These are phyloP conservation scores for Drosophila leonis DNA, from an alignment of 2,888 invertebrate species.

Conservation along the genomic window DNA sequence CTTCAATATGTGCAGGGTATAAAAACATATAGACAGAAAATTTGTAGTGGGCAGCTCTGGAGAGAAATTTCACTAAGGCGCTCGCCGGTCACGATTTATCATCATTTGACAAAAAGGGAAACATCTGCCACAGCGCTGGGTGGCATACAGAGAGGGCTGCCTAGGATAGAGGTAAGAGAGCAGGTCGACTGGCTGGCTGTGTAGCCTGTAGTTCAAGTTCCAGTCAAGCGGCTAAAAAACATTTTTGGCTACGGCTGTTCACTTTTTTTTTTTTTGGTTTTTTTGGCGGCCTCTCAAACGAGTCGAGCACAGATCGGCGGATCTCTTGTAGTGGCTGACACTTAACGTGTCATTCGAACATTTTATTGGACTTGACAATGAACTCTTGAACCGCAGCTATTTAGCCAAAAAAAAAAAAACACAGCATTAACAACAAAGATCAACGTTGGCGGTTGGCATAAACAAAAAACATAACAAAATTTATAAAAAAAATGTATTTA, in stretches of 20 bases:
- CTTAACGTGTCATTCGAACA: conserved; percentile 81
- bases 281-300: conserved; percentile 7
- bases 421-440: conserved; percentile 34
- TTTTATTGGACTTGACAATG: conserved; percentile 82
- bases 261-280: neutral
- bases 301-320: conserved; percentile 39
- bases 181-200: neutral
- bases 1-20: neutral
- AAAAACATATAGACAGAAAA: conserved; percentile 11
- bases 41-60: conserved; percentile 43
- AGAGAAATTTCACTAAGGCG: conserved; percentile 68
- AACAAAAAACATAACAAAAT: conserved; percentile 23
- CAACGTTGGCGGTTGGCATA: conserved; percentile 36
- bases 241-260: conserved; percentile 35
- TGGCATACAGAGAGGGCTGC: neutral
- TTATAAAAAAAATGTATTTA: conserved; percentile 9
- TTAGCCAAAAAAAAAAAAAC: conserved; percentile 20
- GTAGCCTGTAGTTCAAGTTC: conserved; percentile 47
- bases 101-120: conserved; percentile 77
- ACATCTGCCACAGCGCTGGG: conserved; percentile 51
- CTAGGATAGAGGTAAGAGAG: conserved; percentile 2
- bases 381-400: conserved; percentile 69
- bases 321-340: conserved; percentile 72
- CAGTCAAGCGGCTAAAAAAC: conserved; percentile 50
- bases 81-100: conserved; percentile 75